Conservation (phyloP, 1,140 invertebrate genomes). For the Tetramorium simillimum region DNA sequence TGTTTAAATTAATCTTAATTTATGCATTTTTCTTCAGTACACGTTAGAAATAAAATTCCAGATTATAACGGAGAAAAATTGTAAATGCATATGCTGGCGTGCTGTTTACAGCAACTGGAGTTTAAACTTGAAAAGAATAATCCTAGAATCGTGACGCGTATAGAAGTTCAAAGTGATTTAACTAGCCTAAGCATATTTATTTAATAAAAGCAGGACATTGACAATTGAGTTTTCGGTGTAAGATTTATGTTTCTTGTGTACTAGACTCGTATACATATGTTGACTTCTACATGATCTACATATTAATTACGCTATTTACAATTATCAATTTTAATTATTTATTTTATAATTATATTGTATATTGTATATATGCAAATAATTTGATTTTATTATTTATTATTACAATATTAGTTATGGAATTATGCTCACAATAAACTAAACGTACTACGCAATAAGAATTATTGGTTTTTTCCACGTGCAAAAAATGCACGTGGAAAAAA, state of each 20-base stretch:
- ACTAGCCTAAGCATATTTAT: slow-evolving; percentile 44
- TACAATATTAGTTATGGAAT: background rate
- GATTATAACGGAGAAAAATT: background rate
- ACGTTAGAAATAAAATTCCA: background rate
- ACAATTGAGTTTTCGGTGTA: slow-evolving; percentile 58
- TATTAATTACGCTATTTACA: background rate
- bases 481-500: background rate
- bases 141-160: background rate
- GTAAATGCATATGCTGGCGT: background rate
- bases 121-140: slow-evolving; percentile 55
- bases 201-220: slow-evolving; percentile 40
- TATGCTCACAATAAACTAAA: background rate
- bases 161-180: slow-evolving; percentile 35
- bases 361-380: no score
- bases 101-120: background rate
- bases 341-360: background rate
- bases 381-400: background rate
- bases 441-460: background rate
- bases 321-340: background rate
- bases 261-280: no score
- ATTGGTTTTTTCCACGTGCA: background rate
- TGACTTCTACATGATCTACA: background rate
- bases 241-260: background rate
- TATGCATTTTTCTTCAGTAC: background rate
- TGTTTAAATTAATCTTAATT: background rate